Evolutionary conservation across 2,797 vertebrate species (phyloP), one percentile per base, ranked within the genome.

Genomic region (Botia kubotai): DNA sequence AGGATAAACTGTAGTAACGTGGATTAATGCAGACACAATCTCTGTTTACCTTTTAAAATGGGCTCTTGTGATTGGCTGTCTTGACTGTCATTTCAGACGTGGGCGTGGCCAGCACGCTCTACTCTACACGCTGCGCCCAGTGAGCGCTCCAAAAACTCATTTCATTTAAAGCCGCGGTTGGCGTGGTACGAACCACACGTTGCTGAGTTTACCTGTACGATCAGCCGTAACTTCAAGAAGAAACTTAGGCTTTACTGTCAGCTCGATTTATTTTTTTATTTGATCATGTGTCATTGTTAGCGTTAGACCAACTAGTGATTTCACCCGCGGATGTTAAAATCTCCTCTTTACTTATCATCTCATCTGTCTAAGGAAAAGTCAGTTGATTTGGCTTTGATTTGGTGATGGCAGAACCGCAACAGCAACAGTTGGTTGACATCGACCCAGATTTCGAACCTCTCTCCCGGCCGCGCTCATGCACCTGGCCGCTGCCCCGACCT

Each of bases 391-490:
- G 52, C 29, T 71, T 72, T 78, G 79, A 82, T 82, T 33, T 63
- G 71, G 81, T 84, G 71, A 94, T 94, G 93, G 96, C 96, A 83
- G 95, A 97, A 87, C 93, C 91, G 80, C 93, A 94, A 79, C 93
- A 94, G 79, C 90, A 87, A 52, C 94, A 88, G 88, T 89, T 95
- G 89, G 95, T 96, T 80, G 97, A 98, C 83, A 95, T 95, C 85
- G 97, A 98, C 93, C 96, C 97, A 82, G 97, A 98, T 90, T 98
- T 98, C 82, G 96, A 98, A 92, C 97, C 97, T 81, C 94, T 98
- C 16, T 92, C 95, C 80, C 96, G 97, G 23, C 97, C 96, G 43
- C 94, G 97, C 19, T 98, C 97, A 10, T 98, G 97, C 91, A 99
- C 97, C 91, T 99, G 97, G 97, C 97, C 97, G 65, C 92, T 98